Conservation (phyloP, 2,888 invertebrate genomes). For the Acronicta leporina region DNA sequence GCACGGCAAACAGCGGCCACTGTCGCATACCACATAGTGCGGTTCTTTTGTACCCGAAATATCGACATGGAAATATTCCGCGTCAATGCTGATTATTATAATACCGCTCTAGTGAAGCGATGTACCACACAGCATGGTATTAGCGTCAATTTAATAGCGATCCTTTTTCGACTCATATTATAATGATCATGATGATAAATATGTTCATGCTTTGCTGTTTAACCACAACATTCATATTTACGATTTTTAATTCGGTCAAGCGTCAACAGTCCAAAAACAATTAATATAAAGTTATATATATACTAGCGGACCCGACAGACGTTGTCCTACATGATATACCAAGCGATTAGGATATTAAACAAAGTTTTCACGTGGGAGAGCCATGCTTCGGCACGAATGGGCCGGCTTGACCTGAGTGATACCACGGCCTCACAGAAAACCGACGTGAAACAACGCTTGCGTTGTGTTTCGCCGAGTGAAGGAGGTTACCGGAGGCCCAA, state of each 20-base stretch:
- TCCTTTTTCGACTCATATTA: conserved; percentile 23
- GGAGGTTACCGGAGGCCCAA: too few relatives aligned
- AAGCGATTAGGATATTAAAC: too few relatives aligned
- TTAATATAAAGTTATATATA: too few relatives aligned
- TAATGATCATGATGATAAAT: conserved; percentile 14
- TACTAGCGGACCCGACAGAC: too few relatives aligned
- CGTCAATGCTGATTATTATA: conserved; percentile 40
- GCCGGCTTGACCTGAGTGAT: too few relatives aligned
- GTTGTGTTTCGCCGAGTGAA: too few relatives aligned
- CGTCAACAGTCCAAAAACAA: background rate
- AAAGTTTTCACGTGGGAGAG: too few relatives aligned
- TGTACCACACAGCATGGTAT: conserved; percentile 14
- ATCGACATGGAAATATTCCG: conserved; percentile 18
- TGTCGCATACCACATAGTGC: conserved; percentile 48
- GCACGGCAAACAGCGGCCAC: conserved; percentile 32
- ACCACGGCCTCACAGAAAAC: too few relatives aligned
- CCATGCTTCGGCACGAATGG: too few relatives aligned
- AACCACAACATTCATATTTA: conserved; percentile 12
- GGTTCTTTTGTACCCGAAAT: conserved; percentile 56
- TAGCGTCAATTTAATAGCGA: conserved; percentile 30
- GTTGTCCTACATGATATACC: too few relatives aligned
- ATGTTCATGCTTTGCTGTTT: conserved; percentile 2
- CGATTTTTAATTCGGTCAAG: conserved; percentile 6
- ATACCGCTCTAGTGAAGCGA: conserved; percentile 27
- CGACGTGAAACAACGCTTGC: too few relatives aligned